These are phyloP conservation scores for Allobates femoralis DNA, from an alignment of 2,797 vertebrate genomes.

Conservation along the genomic window DNA sequence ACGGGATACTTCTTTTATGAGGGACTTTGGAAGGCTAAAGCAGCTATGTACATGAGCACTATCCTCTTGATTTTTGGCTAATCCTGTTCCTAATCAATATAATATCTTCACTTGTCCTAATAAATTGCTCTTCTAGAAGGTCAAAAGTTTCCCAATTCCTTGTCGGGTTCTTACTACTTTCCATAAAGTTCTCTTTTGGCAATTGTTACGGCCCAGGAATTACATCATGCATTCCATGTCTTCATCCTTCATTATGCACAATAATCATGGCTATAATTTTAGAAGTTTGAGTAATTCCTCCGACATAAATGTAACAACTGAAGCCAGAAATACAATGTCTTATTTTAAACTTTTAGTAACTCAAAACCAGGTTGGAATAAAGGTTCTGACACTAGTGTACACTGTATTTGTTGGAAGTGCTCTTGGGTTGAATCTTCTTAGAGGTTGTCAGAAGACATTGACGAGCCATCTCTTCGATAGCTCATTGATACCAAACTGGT, in stretches of 20 bases:
- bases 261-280: conserved; percentile 42
- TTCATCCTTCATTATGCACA: conserved; percentile 38
- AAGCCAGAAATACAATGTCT: conserved; percentile 32
- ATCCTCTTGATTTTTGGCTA: background rate
- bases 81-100: background rate
- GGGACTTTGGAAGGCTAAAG: background rate
- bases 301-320: conserved; percentile 39
- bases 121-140: conserved; percentile 2
- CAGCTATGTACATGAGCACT: background rate
- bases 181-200: conserved; percentile 16
- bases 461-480: too few relatives aligned
- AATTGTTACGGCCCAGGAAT: background rate
- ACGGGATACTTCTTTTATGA: background rate
- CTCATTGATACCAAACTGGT: too few relatives aligned
- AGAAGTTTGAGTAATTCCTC: conserved; percentile 32
- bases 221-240: conserved; percentile 42
- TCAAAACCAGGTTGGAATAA: background rate
- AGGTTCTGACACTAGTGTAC: background rate
- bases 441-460: too few relatives aligned
- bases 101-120: background rate
- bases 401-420: background rate
- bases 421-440: background rate
- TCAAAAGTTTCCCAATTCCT: background rate
- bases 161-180: background rate
- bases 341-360: background rate